These are phyloP conservation scores for Paedocypris sp. DNA, from an alignment of 2,113 vertebrate species.

Conservation along the genomic window DNA sequence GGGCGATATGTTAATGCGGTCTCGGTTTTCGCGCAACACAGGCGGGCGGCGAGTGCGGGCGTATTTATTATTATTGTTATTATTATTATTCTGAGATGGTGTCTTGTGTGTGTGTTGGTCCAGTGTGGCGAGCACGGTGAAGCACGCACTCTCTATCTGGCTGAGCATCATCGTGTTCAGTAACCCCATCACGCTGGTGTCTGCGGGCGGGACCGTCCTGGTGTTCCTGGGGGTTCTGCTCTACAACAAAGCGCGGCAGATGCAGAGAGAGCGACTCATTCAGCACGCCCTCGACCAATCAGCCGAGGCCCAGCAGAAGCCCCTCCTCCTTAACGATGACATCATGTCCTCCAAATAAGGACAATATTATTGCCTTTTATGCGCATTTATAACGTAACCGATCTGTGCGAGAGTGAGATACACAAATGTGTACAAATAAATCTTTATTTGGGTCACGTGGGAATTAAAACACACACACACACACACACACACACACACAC, in stretches of 20 bases:
- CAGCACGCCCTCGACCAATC: constrained; percentile 52
- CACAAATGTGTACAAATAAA: too few species aligned
- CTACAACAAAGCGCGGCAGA: constrained; percentile 83
- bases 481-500: too few species aligned
- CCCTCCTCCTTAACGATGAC: constrained; percentile 43
- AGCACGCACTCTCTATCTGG: constrained; percentile 92
- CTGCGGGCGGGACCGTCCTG: constrained; percentile 70
- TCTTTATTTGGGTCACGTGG: too few species aligned
- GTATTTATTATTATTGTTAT: too few species aligned
- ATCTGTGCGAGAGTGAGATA: too few species aligned
- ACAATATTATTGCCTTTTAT: too few species aligned
- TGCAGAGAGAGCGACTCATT: constrained; percentile 61
- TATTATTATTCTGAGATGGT: not conserved
- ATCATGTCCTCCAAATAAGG: constrained; percentile 16
- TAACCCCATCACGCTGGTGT: constrained; percentile 80
- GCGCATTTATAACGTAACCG: too few species aligned
- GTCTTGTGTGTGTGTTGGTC: not conserved
- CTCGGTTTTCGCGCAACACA: too few species aligned
- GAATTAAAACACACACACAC: too few species aligned
- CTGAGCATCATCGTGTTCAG: constrained; percentile 89
- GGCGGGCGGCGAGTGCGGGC: too few species aligned
- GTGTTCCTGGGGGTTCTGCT: constrained; percentile 80
- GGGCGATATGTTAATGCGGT: too few species aligned
- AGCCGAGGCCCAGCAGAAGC: constrained; percentile 46
- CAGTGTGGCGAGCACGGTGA: constrained; percentile 92